phyloP scores from a whole-genome alignment of 1,140 invertebrate genomes.

The Drosophila pseudoananassae region DNA sequence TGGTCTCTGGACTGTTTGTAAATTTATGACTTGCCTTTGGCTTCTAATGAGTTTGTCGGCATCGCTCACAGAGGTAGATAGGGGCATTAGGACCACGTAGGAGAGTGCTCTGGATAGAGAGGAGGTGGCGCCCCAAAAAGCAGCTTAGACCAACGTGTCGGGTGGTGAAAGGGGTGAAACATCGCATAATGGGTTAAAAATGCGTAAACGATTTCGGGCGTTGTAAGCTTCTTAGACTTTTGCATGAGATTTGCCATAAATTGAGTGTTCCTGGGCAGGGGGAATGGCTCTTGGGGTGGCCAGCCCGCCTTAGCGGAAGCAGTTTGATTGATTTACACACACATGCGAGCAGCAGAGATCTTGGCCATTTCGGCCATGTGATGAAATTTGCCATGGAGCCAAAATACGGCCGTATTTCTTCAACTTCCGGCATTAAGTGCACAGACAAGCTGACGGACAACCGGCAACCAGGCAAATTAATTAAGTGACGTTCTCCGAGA shows the following conservation, averaged over 20 bases:
- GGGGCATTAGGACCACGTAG: conserved; percentile 6
- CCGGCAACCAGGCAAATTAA: conserved; percentile 67
- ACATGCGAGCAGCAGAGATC: conserved; percentile 30
- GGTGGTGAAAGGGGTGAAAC: conserved; percentile 1
- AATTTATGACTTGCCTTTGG: conserved; percentile 77
- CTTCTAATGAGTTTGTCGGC: conserved; percentile 81
- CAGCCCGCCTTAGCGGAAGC: conserved; percentile 56
- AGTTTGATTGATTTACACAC: conserved; percentile 79
- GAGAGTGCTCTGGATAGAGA: neutral
- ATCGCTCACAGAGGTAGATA: conserved; percentile 60
- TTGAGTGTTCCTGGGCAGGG: conserved; percentile 34
- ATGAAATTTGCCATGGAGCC: conserved; percentile 71
- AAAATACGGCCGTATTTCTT: conserved; percentile 77
- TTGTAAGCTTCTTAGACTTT: conserved; percentile 79
- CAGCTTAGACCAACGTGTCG: conserved; percentile 44
- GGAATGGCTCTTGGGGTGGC: neutral
- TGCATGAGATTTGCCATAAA: conserved; percentile 76
- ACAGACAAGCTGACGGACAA: conserved; percentile 30
- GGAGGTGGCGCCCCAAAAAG: conserved; percentile 36
- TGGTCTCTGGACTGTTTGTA: conserved; percentile 58
- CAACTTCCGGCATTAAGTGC: conserved; percentile 81
- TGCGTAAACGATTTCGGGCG: conserved; percentile 77
- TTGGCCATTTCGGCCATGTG: conserved; percentile 58
- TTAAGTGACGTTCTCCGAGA: conserved; percentile 73
- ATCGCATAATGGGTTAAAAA: conserved; percentile 72